Evolutionary conservation across 37 sponge, comb jelly and placozoan genomes (phyloP), one percentile per base, ranked within the genome.

Genomic region (Aphrocallistes beatrix): DNA sequence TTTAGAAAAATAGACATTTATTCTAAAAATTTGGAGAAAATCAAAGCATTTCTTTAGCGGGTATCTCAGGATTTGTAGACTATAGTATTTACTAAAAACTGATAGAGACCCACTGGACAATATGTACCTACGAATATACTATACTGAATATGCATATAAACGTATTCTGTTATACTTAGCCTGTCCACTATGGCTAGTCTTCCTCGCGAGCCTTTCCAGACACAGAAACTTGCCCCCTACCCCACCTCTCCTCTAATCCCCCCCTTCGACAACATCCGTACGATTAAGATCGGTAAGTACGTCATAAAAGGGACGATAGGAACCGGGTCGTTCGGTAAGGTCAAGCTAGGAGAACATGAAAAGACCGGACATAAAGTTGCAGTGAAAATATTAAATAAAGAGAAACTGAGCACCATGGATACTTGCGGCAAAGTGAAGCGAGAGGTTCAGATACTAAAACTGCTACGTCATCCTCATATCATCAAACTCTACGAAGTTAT

Each of bases 401-500:
- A 90, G 47, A 97, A 94, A 49, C 92, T 97, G 17, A 87, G 90
- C 36, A 89, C 81, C 39, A 32, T 90, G 82, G 89, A 91, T n/a
- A 50, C 87, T 16, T 82, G 86, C 17, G 85, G 87, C 9, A 89
- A 89, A 40, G 85, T 91, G 3, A 82, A 87, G 6, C 86, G 97
- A 16, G 94, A 94, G 82, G 94, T 97, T 30, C 93, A 93, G 51
- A 89, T 95, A 23, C 45, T 97, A 86, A 97, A 94, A 83, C 87
- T 94, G 50, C 94, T 97, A 39, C 93, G 93, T 6, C 98, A 97
- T 47, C 93, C 94, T 10, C 98, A 97, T 88, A 94, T 97, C 81
- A 97, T 97, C 84, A 97, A 97, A 83, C 85, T 97, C 86, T 97
- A 97, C 45, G 93, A 97, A 81, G 98, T 97, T 34, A 97, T 97